phyloP scores from a whole-genome alignment of 1,140 invertebrate genomes.

The Rhysida immarginata region DNA sequence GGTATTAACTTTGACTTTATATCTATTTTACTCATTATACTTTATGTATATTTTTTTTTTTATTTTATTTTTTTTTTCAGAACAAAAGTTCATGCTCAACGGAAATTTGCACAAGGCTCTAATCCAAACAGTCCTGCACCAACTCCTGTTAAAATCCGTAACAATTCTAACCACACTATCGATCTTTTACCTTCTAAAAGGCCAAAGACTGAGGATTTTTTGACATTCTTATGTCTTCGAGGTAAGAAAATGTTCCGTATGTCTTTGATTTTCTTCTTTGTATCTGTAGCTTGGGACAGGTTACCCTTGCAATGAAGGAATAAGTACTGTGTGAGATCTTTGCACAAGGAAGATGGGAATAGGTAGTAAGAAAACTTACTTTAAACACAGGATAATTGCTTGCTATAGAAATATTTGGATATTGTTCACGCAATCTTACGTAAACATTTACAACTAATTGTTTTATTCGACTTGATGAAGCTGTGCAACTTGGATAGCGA shows the following conservation, averaged over 20 bases:
- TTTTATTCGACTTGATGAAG: no score
- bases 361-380: no score
- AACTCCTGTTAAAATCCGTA: slow-evolving; percentile 39
- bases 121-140: slow-evolving; percentile 35
- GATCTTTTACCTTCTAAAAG: slow-evolving; percentile 26
- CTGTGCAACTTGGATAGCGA: no score
- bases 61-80: slow-evolving; percentile 15
- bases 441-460: no score
- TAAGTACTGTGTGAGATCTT: no score
- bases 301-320: no score
- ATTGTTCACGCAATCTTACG: no score
- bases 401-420: no score
- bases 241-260: slow-evolving; percentile 42
- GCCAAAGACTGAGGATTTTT: slow-evolving; percentile 77
- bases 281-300: no score
- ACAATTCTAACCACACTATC: slow-evolving; percentile 40
- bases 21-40: no score
- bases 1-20: background rate
- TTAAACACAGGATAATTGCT: no score
- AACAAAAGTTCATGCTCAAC: slow-evolving; percentile 56
- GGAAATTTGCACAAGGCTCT: slow-evolving; percentile 73
- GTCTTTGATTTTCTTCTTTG: slow-evolving; percentile 1
- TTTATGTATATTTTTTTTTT: background rate
- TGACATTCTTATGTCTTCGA: slow-evolving; percentile 75
- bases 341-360: no score